phyloP scores from a whole-genome alignment of 2,888 invertebrate species.

The Achlya flavicornis region DNA sequence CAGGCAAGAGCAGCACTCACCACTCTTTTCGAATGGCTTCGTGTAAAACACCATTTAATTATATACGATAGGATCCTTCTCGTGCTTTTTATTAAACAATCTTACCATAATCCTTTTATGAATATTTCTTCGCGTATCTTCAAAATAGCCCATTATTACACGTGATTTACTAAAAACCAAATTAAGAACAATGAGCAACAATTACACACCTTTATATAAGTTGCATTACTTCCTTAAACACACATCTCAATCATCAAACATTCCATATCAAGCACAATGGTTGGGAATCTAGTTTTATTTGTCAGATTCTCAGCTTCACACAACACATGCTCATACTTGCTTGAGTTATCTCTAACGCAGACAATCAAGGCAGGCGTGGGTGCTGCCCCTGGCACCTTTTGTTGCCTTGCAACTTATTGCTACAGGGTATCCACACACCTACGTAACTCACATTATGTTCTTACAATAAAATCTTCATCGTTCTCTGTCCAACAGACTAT shows the following conservation, averaged over 20 bases:
- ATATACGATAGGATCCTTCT: too few relatives aligned
- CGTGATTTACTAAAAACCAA: too few relatives aligned
- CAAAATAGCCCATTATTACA: too few relatives aligned
- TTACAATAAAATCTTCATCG: slow-evolving; percentile 75
- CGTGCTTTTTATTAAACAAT: too few relatives aligned
- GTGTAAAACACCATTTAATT: too few relatives aligned
- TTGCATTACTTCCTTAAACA: background rate
- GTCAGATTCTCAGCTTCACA: slow-evolving; percentile 28
- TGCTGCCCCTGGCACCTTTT: slow-evolving; percentile 56
- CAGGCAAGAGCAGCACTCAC: too few relatives aligned
- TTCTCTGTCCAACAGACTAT: slow-evolving; percentile 53
- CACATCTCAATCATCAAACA: background rate
- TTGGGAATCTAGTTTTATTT: background rate
- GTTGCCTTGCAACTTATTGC: slow-evolving; percentile 67
- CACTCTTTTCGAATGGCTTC: too few relatives aligned
- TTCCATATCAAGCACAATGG: background rate
- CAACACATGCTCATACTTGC: slow-evolving; percentile 34
- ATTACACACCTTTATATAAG: background rate
- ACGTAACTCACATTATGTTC: slow-evolving; percentile 55
- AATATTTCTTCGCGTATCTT: too few relatives aligned
- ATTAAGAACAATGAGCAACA: background rate
- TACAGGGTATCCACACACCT: slow-evolving; percentile 57
- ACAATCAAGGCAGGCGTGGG: slow-evolving; percentile 65
- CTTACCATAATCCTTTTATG: too few relatives aligned
- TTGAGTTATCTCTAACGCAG: slow-evolving; percentile 55